These are phyloP conservation scores for Drosophila quasianomalipes DNA, from an alignment of 2,888 invertebrate species.

Conservation along the genomic window DNA sequence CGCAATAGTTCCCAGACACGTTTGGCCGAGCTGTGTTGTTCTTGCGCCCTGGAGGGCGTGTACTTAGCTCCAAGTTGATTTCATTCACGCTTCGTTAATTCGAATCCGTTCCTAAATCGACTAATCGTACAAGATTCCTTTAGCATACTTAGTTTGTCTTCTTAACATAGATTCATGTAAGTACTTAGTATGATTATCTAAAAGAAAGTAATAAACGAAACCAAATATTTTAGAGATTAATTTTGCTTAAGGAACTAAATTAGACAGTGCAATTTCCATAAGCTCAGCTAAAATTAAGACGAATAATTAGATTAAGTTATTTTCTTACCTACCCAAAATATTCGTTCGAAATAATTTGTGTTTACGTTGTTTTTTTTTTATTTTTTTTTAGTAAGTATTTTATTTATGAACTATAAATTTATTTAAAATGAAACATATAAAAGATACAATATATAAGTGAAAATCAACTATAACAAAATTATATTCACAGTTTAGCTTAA, in stretches of 20 bases:
- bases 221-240: constrained; percentile 26
- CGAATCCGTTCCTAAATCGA: constrained; percentile 50
- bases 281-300: constrained; percentile 2
- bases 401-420: constrained; percentile 51
- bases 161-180: constrained; percentile 31
- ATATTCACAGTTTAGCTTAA: constrained; percentile 59
- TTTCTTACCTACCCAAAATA: not conserved
- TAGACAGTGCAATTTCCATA: not conserved
- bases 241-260: constrained; percentile 4
- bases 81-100: constrained; percentile 62
- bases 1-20: constrained; percentile 16
- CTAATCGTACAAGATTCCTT: constrained; percentile 31
- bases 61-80: constrained; percentile 45
- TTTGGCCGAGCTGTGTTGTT: constrained; percentile 9
- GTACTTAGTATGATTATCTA: constrained; percentile 46
- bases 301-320: not conserved
- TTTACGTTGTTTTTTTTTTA: constrained; percentile 17
- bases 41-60: constrained; percentile 4
- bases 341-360: not conserved
- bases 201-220: constrained; percentile 14
- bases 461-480: constrained; percentile 46
- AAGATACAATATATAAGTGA: constrained; percentile 61
- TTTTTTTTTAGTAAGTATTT: constrained; percentile 45
- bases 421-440: constrained; percentile 63
- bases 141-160: constrained; percentile 23